Evolutionary conservation across 2,797 vertebrate species (phyloP), one percentile per base, ranked within the genome.

Genomic region (Meriones psammophilus): DNA sequence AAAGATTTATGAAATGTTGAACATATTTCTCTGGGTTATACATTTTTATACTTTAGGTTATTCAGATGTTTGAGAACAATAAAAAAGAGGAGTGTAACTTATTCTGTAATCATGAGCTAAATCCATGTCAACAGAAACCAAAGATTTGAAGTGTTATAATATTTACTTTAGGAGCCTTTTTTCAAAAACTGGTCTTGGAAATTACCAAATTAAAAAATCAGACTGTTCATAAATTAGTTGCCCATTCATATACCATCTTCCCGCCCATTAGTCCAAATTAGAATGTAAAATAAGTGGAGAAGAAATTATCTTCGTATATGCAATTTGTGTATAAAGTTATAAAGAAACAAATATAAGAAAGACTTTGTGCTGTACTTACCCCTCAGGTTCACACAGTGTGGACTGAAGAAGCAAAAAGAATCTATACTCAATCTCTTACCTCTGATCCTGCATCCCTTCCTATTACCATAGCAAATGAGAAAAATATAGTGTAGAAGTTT

Each of bases 121-220:
- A 91, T 96, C 81, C 42, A 42, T 94, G 94, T 93, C 66, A 94
- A 56, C 30, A 94, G 95, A 96, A 95, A 60, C 66, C 58, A 80
- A 79, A 81, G 13, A 76, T 88, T 89, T 69, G 88, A 81, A 78
- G 6, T 76, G 26, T 85, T 92, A 30, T 56, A 95, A 79, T 91
- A 83, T 92, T 95, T 97, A 83, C 74, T 94, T 96, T 39, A 33
- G 39, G 73, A 89, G 39, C 18, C 20, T 7, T 84, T 85, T 46
- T 66, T 7, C 50, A 50, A 68, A 69, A 24, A 77, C 20, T 56
- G 8, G 39, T 74, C 9, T 94, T 46, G 89, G 74, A 36, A 96
- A 86, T 56, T 88, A 86, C 76, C 74, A 94, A 96, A 94, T 92
- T 92, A 87, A 95, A 96, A 96, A 92, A 94, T 92, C 58, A 89